phyloP scores from a whole-genome alignment of 2,797 vertebrate genomes.

The Zonotrichia albicollis region DNA sequence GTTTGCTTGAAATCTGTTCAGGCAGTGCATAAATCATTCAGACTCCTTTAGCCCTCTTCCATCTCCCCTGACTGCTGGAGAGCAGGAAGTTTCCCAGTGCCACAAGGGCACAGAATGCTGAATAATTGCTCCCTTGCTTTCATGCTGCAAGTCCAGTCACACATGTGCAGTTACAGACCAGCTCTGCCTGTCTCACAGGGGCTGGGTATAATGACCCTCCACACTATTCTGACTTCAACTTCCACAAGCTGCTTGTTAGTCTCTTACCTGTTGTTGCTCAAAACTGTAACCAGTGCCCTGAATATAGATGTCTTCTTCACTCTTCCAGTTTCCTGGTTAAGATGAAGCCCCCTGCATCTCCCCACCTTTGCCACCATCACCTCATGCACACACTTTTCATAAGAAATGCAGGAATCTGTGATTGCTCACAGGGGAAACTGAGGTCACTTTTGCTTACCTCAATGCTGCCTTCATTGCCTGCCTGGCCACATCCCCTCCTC shows the following conservation, averaged over 20 bases:
- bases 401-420: not conserved
- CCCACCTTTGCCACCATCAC: not conserved
- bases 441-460: not conserved
- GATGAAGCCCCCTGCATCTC: not conserved
- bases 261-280: not conserved
- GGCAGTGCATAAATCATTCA: slow-evolving; percentile 5
- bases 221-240: not conserved
- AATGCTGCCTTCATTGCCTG: not conserved
- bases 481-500: not conserved
- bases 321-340: not conserved
- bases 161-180: not conserved
- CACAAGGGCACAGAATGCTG: not conserved
- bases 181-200: not conserved
- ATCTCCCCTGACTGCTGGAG: not conserved
- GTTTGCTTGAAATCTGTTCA: not conserved
- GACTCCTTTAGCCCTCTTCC: not conserved
- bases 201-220: not conserved
- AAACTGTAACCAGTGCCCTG: not conserved
- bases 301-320: not conserved
- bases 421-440: not conserved
- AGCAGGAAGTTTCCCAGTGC: not conserved
- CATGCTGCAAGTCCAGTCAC: not conserved
- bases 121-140: not conserved
- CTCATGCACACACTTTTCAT: too few relatives aligned
- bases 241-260: not conserved